Base-by-base conservation (phyloP, 2,888 invertebrate genomes). In the Dyspetes luteomarginatus region DNA sequence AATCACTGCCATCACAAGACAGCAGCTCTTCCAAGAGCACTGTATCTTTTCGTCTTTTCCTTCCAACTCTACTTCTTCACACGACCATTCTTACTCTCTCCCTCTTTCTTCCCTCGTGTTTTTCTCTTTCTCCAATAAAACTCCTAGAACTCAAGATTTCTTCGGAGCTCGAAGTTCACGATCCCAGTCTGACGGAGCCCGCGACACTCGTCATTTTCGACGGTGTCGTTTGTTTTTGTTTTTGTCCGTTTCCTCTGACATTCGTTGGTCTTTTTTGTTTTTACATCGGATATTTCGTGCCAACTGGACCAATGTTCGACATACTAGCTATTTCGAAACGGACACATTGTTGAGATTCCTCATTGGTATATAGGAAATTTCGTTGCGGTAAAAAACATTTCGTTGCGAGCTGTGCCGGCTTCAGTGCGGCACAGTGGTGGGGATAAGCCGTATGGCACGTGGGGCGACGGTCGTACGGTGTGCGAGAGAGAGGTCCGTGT, bases 1-100 rank as follows among this genome's bases (percentile, higher is more conserved):
- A 91, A 91, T 91, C 91, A 91, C 88, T 87, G 83, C 87, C 87
- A 86, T 89, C 87, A 87, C 80, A 85, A 84, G 85, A 83, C 83
- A 76, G 71, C 75, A 81, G 75, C 83, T 82, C 81, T 75, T 78
- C 75, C 75, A 43, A 19, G 3, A 41, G 64, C 62, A 60, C 28
- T 58, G 56, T 62, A 69, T 81, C 73, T 74, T 69, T 62, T 30
- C 55, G 62, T 72, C 60, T 65, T 75, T 81, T 68, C 73, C 77
- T 50, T 78, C 48, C 52, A 45, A 45, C 48, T 58, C 30, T 5
- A 26, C 62, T 26, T 15, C 55, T n/a, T 71, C 26, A 30, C 52
- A 28, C 15, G 28, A 7, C 17, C 28, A 4, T 28, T 64, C 26
- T 64, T 24, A 69, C 55, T 45, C 69, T 73, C 30, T 82, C 76